These are phyloP conservation scores for Sandelia bainsii DNA, from an alignment of 2,797 vertebrate genomes.

Conservation along the genomic window DNA sequence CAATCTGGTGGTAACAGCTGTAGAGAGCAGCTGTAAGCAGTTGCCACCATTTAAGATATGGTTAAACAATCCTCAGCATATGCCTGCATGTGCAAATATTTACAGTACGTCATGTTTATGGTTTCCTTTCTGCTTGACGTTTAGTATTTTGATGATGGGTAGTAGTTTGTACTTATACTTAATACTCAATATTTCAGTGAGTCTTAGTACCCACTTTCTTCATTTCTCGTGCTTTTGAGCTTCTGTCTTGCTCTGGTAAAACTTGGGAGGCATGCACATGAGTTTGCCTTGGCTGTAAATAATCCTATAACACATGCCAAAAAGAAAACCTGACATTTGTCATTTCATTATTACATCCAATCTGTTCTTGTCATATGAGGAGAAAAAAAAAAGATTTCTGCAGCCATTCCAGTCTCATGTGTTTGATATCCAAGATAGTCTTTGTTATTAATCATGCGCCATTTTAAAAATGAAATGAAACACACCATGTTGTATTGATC, in stretches of 20 bases:
- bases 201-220: not conserved
- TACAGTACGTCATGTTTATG: not conserved
- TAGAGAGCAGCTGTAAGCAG: constrained; percentile 42
- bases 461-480: constrained; percentile 37
- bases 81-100: not conserved
- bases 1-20: constrained; percentile 46
- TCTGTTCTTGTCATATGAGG: constrained; percentile 52
- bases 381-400: constrained; percentile 32
- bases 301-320: constrained; percentile 30
- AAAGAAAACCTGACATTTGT: constrained; percentile 73
- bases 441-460: constrained; percentile 44
- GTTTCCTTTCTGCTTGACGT: not conserved
- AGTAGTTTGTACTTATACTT: not conserved
- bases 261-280: constrained; percentile 27
- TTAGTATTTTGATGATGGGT: accelerated
- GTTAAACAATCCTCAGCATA: not conserved
- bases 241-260: not conserved
- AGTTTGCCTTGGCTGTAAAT: constrained; percentile 39
- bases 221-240: not conserved
- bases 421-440: constrained; percentile 33
- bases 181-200: not conserved
- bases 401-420: constrained; percentile 53
- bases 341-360: constrained; percentile 75
- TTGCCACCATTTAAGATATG: constrained; percentile 16
- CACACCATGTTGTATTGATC: constrained; percentile 51